phyloP scores from a whole-genome alignment of 2,113 vertebrate genomes.

The Scalopus aquaticus region DNA sequence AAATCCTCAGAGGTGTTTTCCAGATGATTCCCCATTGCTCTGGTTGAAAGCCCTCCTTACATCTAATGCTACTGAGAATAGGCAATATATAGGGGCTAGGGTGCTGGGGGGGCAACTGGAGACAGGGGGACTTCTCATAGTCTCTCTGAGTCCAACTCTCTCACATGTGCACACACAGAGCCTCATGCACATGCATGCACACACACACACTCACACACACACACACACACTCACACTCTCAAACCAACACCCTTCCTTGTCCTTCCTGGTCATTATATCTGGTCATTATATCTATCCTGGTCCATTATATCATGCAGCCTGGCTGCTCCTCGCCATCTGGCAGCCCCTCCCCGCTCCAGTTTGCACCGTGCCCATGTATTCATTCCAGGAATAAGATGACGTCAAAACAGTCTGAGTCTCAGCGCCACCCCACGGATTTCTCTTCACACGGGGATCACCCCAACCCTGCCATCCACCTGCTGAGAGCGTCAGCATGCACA shows the following conservation, averaged over 20 bases:
- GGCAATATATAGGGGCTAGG: background rate
- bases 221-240: rapidly evolving
- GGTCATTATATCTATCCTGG: too few relatives aligned
- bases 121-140: background rate
- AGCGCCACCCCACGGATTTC: background rate
- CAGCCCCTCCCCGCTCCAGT: rapidly evolving
- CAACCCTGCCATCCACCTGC: rapidly evolving
- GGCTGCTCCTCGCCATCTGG: too few relatives aligned
- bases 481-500: rapidly evolving
- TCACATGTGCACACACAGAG: background rate
- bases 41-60: background rate
- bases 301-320: background rate
- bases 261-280: too few relatives aligned
- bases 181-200: background rate
- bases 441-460: background rate
- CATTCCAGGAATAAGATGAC: background rate
- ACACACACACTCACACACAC: too few relatives aligned
- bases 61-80: background rate
- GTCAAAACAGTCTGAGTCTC: background rate
- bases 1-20: background rate
- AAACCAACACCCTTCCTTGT: background rate
- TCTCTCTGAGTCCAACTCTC: background rate
- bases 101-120: too few relatives aligned
- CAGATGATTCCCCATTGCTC: background rate
- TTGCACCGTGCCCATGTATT: background rate